Conservation (phyloP, 2,113 vertebrate genomes). For the Onychorhynchus coronatus region DNA sequence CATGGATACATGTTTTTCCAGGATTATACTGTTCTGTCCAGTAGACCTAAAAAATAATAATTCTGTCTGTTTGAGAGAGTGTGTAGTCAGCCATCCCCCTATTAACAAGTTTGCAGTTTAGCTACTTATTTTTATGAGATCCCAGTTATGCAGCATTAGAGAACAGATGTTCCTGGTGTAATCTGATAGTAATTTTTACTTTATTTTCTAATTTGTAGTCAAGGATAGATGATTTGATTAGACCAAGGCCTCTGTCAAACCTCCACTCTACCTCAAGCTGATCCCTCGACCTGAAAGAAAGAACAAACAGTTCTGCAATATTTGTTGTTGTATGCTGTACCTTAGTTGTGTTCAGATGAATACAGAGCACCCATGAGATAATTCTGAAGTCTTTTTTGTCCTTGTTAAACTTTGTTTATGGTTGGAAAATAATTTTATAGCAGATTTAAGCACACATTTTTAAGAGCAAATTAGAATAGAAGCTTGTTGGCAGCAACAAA, state of each 20-base stretch:
- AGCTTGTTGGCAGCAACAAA: neutral
- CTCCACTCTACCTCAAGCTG: conserved; percentile 26
- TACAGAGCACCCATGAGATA: neutral
- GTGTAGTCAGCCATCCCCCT: neutral
- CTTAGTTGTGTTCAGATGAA: neutral
- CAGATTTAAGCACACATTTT: neutral
- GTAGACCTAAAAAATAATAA: neutral
- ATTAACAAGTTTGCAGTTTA: neutral
- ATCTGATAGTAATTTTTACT: conserved; percentile 47
- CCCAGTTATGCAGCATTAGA: neutral
- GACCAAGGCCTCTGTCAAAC: conserved; percentile 40
- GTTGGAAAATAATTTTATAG: neutral
- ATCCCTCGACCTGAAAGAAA: conserved; percentile 42
- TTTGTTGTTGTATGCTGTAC: neutral
- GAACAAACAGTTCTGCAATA: conserved; percentile 51
- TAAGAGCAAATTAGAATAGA: neutral
- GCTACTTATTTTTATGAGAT: conserved; percentile 16
- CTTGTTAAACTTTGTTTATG: neutral
- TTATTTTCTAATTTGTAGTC: conserved; percentile 50
- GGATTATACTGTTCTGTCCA: neutral
- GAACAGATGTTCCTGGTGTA: conserved; percentile 49
- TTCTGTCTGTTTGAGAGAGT: neutral
- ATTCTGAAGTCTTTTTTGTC: neutral
- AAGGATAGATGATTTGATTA: conserved; percentile 62
- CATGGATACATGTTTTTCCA: neutral